Evolutionary conservation across 2,797 vertebrate species (phyloP).

Genomic region (Coluber constrictor): DNA sequence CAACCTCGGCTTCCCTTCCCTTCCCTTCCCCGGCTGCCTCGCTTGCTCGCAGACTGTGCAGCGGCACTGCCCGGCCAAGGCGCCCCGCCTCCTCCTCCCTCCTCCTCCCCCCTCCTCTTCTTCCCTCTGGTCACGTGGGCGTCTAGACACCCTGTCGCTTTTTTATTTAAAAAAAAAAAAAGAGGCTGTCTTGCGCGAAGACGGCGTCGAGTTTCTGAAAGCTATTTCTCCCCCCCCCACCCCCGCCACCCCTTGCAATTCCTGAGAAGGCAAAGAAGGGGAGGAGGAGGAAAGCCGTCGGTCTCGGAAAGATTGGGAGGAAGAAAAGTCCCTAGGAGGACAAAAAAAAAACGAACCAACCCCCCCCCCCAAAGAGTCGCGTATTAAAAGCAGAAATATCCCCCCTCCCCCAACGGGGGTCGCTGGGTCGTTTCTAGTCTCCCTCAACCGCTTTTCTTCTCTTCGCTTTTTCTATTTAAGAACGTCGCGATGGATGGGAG

Average conservation of each 20-base stretch:
- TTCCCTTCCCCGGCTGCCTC: constrained; percentile 45
- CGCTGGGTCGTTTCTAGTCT: neutral
- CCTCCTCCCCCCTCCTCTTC: too few relatives aligned
- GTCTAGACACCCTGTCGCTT: constrained; percentile 99
- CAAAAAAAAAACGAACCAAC: too few relatives aligned
- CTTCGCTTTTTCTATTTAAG: neutral
- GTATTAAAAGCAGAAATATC: neutral
- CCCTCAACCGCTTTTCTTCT: neutral
- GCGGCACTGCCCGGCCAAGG: constrained; percentile 77
- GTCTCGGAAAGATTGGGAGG: too few relatives aligned
- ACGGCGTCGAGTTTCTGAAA: constrained; percentile 84
- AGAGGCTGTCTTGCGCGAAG: constrained; percentile 92
- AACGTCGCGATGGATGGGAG: neutral
- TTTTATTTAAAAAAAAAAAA: constrained; percentile 73
- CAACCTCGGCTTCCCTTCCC: constrained; percentile 10
- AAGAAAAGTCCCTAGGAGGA: neutral
- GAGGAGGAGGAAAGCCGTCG: too few relatives aligned
- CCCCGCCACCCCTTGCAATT: neutral
- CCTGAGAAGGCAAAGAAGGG: neutral
- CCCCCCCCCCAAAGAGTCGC: neutral
- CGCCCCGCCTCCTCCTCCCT: neutral
- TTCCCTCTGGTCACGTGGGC: constrained; percentile 81
- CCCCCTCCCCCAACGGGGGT: neutral
- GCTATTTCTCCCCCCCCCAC: constrained; percentile 52
- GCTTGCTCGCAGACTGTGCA: constrained; percentile 79